Evolutionary conservation across 1,140 invertebrate genomes (phyloP), one percentile per base, ranked within the genome.

Genomic region (Probaryconus sp.): DNA sequence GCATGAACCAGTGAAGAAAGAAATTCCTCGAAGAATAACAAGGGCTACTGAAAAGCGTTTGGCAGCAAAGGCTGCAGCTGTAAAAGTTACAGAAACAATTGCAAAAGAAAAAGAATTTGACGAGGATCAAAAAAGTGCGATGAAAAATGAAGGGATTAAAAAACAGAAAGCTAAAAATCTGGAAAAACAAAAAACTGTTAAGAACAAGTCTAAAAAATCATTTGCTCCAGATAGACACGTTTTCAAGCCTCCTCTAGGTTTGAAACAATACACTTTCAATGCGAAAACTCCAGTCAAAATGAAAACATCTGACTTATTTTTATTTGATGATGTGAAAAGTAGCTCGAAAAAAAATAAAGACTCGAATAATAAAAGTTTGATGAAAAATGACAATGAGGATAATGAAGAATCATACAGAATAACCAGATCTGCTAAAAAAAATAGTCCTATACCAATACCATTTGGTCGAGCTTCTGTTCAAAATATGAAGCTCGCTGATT

Each of bases 31-130:
- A 58, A 69, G 76, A 63, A 50, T 87, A 7, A 84, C 84, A n/a
- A 68, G 70, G 37, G 80, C 79, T 17, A 84, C 82, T 3, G 76
- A 79, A 58, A 88, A 85, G 50, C 78, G 81, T 45, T 53, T 83
- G 5, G 81, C 72, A n/a, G 60, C 69, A 0, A 87, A 84, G 72
- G 45, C 61, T n/a, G 61, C 63, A 1, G 17, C 65, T 1, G 18
- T 63, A 7, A 73, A 14, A n/a, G 3, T n/a, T n/a, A n/a, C n/a
- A n/a, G n/a, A n/a, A n/a, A n/a, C n/a, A n/a, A n/a, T n/a, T 1
- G 21, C 28, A 53, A 28, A 24, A 10, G 2, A 55, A 48, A 50
- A 63, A 56, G n/a, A n/a, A n/a, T n/a, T n/a, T n/a, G 11, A 1
- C 14, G 9, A 7, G 3, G 0, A 37, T 31, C 0, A 26, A 28